Conservation (phyloP, 2,888 invertebrate genomes). For the Cheilosia pagana region DNA sequence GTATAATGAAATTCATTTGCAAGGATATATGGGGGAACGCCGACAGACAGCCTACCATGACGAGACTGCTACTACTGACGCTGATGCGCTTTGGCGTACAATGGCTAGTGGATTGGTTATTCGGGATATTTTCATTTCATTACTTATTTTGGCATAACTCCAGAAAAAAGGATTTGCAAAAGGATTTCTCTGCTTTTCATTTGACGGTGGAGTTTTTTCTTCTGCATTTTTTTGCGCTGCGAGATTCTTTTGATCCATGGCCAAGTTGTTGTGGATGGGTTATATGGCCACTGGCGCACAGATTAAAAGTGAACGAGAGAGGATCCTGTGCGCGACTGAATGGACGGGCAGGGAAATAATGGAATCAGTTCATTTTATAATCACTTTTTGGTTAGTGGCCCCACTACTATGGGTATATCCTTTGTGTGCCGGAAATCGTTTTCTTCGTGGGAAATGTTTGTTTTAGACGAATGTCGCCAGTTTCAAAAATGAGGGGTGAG, state of each 20-base stretch:
- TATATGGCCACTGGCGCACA: neutral
- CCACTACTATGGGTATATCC: neutral
- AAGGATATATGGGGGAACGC: constrained; percentile 7
- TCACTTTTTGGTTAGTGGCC: constrained; percentile 60
- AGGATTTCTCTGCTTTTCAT: constrained; percentile 22
- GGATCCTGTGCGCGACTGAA: constrained; percentile 13
- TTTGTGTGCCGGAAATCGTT: constrained; percentile 10
- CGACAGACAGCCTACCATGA: constrained; percentile 2
- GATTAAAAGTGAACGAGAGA: constrained; percentile 52
- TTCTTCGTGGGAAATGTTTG: constrained; percentile 30
- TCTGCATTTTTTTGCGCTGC: neutral
- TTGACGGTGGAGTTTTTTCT: neutral
- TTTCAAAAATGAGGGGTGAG: neutral
- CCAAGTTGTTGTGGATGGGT: constrained; percentile 49
- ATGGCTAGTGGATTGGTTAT: constrained; percentile 6
- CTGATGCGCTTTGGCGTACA: constrained; percentile 19
- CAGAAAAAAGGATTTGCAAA: constrained; percentile 56
- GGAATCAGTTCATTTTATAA: constrained; percentile 70
- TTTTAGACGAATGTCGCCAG: constrained; percentile 61
- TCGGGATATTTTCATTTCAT: constrained; percentile 61
- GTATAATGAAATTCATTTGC: constrained; percentile 14
- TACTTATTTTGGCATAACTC: constrained; percentile 60
- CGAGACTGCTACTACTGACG: constrained; percentile 2
- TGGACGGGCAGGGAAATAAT: constrained; percentile 53
- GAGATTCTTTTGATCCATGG: constrained; percentile 64